Base-by-base conservation (phyloP, 2,113 vertebrate genomes). In the Sula dactylatra region DNA sequence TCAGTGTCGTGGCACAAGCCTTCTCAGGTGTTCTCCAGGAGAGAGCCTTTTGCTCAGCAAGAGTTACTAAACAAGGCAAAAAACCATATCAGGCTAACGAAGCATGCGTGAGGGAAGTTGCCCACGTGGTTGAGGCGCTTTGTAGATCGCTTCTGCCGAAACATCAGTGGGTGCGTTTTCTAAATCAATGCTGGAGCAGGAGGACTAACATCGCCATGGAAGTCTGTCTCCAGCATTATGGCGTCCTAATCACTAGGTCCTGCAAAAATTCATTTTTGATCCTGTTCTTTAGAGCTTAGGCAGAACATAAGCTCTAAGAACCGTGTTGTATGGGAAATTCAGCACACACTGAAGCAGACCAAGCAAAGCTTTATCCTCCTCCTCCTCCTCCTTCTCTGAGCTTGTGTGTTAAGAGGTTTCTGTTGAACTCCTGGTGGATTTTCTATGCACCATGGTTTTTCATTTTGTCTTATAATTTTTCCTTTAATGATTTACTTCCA, bases 361-460 rank as follows among this genome's bases (percentile, higher is more conserved):
- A 45, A 54, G 56, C 42, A 67, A 50, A 66, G 64, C 66, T 79
- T 56, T 66, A 38, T 74, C 42, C 29, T 82, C 34, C 29, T 86
- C 47, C n/a, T 81, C 16, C 42, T 73, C 20, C 32, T 67, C 36
- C 62, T 45, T n/a, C n/a, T 64, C 71, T 47, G n/a, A 11, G 59
- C 50, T 50, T 67, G n/a, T 13, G 25, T 69, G 45, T 94, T 95
- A 95, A 94, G 92, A 98, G 78, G 58, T 91, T 88, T 95, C 93
- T 88, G 29, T 94, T 96, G 96, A 97, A 82, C 69, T 91, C 70
- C 47, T 80, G n/a, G 62, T 98, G 96, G 97, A 96, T 98, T 97
- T 98, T 98, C 97, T 97, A 95, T 97, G 98, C 97, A 96, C 88
- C 14, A 32, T 95, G 94, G 77, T 90, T 97, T 97, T 96, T 79